phyloP scores from a whole-genome alignment of 2,113 vertebrate genomes.

The Corvus moneduloides region DNA sequence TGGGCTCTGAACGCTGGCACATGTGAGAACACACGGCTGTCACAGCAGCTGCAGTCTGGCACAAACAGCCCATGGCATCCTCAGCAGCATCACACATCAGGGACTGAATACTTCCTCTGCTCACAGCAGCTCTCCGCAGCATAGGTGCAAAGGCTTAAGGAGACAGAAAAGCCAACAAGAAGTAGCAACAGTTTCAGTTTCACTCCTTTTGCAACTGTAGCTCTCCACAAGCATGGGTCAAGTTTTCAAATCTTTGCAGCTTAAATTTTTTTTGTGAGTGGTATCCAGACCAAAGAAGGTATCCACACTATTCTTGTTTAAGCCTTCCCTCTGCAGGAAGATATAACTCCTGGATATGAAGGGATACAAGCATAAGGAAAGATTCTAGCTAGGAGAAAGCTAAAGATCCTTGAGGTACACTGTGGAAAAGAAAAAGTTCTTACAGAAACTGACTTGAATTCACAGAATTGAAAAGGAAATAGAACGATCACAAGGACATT shows the following conservation, averaged over 20 bases:
- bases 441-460: background rate
- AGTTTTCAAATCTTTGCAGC: background rate
- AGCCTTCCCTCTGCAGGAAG: background rate
- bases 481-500: background rate
- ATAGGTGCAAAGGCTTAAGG: background rate
- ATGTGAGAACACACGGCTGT: rapidly evolving
- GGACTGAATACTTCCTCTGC: background rate
- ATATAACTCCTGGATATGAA: background rate
- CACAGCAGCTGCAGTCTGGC: background rate
- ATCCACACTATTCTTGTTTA: background rate
- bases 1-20: background rate
- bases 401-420: background rate
- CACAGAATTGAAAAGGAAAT: background rate
- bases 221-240: background rate
- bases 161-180: background rate
- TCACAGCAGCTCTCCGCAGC: background rate
- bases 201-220: background rate
- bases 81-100: background rate
- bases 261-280: background rate
- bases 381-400: background rate
- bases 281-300: background rate
- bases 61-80: background rate
- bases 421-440: background rate
- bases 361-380: background rate
- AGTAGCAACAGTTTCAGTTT: background rate